A percentile compares a stretch with the other conserved stretches of the same genome.
Conservation (phyloP, 2,888 invertebrate genomes). For the Acleris literana region DNA sequence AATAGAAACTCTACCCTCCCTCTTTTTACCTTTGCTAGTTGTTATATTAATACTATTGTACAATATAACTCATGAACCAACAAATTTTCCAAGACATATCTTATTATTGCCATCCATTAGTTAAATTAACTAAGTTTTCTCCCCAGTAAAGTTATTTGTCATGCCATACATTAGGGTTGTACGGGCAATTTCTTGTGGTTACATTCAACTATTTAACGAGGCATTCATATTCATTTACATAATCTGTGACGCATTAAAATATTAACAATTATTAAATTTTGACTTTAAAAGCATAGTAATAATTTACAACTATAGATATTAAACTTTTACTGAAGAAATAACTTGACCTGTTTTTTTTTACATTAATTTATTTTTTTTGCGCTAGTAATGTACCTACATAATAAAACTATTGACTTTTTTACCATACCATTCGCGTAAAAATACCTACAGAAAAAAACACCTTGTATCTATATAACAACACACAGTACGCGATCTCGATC, state of each 20-base stretch:
- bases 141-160: constrained; percentile 29
- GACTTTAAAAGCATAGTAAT: too few species aligned
- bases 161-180: constrained; percentile 26
- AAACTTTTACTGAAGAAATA: too few species aligned
- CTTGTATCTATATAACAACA: background rate
- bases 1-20: too few species aligned
- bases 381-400: too few species aligned
- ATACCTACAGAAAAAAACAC: background rate
- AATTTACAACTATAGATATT: too few species aligned
- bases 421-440: too few species aligned
- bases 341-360: too few species aligned
- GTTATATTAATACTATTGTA: background rate
- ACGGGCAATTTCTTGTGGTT: constrained; percentile 24
- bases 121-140: constrained; percentile 33
- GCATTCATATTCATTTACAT: constrained; percentile 33
- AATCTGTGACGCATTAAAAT: constrained; percentile 20
- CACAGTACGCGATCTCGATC: background rate
- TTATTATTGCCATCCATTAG: constrained; percentile 28
- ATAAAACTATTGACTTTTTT: too few species aligned
- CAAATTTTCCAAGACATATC: constrained; percentile 18
- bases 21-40: too few species aligned
- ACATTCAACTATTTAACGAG: constrained; percentile 24
- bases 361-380: too few species aligned
- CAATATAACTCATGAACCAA: background rate
- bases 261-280: constrained; percentile 1